Conservation (phyloP, 2,888 invertebrate genomes). For the Eurytoma californica region DNA sequence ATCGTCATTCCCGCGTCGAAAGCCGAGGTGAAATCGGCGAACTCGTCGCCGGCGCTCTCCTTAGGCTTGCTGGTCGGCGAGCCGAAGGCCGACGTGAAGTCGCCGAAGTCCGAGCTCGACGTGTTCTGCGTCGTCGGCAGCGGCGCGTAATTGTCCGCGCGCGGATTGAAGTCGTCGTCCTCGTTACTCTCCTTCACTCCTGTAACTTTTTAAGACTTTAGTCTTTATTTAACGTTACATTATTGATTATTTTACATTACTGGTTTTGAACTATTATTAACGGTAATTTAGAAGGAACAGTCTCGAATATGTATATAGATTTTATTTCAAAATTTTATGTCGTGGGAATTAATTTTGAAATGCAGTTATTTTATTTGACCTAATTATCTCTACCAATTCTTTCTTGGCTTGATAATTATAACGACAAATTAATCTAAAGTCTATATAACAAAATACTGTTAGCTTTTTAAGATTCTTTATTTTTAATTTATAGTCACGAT, state of each 20-base stretch:
- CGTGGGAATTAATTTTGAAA: too few relatives aligned
- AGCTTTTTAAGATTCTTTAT: too few relatives aligned
- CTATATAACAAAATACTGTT: too few relatives aligned
- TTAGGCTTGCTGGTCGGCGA: conserved; percentile 58
- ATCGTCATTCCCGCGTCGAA: conserved; percentile 76
- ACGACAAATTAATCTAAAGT: too few relatives aligned
- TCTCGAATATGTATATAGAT: too few relatives aligned
- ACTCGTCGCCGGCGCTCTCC: conserved; percentile 78
- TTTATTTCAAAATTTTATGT: too few relatives aligned
- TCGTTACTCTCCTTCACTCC: conserved; percentile 51
- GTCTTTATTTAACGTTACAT: background rate
- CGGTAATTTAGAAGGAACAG: too few relatives aligned
- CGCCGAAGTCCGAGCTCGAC: conserved; percentile 81
- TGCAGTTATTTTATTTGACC: too few relatives aligned
- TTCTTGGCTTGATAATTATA: too few relatives aligned
- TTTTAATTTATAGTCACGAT: too few relatives aligned
- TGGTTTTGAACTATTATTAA: too few relatives aligned
- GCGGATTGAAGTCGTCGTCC: conserved; percentile 80
- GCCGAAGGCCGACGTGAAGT: conserved; percentile 84
- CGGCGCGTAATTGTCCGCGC: conserved; percentile 75
- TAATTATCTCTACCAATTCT: too few relatives aligned
- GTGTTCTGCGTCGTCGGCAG: conserved; percentile 58
- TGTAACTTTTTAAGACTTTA: background rate
- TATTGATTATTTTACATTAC: background rate
- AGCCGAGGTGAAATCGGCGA: conserved; percentile 88